Conservation (phyloP, 2,797 vertebrate genomes). For the Acanthopagrus latus region DNA sequence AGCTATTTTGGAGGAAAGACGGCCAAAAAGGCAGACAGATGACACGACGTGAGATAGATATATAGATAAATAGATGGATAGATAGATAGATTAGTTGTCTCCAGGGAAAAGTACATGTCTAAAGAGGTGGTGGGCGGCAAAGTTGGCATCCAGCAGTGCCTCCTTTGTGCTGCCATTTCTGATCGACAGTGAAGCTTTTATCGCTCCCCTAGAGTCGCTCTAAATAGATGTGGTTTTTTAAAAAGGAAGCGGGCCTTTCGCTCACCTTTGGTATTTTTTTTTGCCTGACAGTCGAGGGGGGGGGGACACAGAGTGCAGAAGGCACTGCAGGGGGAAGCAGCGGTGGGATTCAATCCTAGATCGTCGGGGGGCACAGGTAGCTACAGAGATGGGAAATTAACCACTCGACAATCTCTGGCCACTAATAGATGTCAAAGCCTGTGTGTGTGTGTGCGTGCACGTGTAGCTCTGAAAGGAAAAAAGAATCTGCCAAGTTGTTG, state of each 20-base stretch:
- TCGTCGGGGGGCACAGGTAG: constrained; percentile 44
- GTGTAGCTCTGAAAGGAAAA: constrained; percentile 25
- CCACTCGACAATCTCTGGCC: constrained; percentile 58
- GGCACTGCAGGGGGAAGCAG: constrained; percentile 45
- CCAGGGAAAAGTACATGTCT: constrained; percentile 38
- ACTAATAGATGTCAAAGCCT: constrained; percentile 64
- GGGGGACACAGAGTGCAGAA: constrained; percentile 8
- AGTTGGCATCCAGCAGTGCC: constrained; percentile 58
- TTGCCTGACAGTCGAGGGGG: not conserved
- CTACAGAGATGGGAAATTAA: constrained; percentile 63
- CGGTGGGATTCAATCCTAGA: constrained; percentile 37
- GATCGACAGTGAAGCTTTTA: constrained; percentile 71
- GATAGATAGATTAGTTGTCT: constrained; percentile 27
- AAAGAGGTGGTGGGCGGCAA: constrained; percentile 40
- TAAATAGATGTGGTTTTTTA: constrained; percentile 51
- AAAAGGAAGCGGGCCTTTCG: constrained; percentile 37
- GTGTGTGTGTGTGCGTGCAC: constrained; percentile 32
- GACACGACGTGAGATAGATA: not conserved
- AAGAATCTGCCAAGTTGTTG: constrained; percentile 44
- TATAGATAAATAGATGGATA: not conserved
- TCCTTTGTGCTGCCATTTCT: constrained; percentile 71
- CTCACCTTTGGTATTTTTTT: constrained; percentile 61
- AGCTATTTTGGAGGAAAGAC: too few relatives aligned
- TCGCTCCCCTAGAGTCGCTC: constrained; percentile 57
- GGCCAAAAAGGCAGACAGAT: not conserved